Percentiles rank a stretch among this genome's conserved stretches.
Evolutionary conservation across 2,888 invertebrate genomes (phyloP).

Genomic region (Xylophagus ater): DNA sequence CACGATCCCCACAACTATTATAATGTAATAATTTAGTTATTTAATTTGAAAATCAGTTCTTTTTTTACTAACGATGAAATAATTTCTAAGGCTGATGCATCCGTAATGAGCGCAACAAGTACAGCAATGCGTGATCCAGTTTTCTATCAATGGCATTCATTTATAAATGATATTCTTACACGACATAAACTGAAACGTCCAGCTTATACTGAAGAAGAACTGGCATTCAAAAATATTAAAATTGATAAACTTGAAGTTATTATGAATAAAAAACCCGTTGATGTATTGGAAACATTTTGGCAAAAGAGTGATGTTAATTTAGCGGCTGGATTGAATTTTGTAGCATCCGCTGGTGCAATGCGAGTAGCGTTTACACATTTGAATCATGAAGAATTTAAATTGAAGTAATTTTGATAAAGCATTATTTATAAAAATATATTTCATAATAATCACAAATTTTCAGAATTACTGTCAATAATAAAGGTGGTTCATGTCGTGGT

Average conservation of each 20-base stretch:
- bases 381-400: constrained; percentile 7
- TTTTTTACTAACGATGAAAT: background rate
- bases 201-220: constrained; percentile 28
- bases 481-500: constrained; percentile 36
- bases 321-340: constrained; percentile 65
- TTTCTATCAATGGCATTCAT: constrained; percentile 46
- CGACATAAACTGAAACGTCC: constrained; percentile 40
- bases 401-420: constrained; percentile 5
- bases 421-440: background rate
- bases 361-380: constrained; percentile 8
- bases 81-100: background rate
- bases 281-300: constrained; percentile 57
- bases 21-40: constrained; percentile 41
- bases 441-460: background rate
- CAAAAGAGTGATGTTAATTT: constrained; percentile 62
- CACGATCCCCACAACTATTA: constrained; percentile 64
- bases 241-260: constrained; percentile 16
- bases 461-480: constrained; percentile 27
- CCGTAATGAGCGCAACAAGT: constrained; percentile 43
- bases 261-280: constrained; percentile 22
- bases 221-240: constrained; percentile 29
- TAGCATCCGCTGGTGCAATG: constrained; percentile 45
- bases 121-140: constrained; percentile 46
- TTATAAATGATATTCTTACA: constrained; percentile 41
- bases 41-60: constrained; percentile 1